phyloP scores from a whole-genome alignment of 2,797 vertebrate species.

The Takifugu rubripes region DNA sequence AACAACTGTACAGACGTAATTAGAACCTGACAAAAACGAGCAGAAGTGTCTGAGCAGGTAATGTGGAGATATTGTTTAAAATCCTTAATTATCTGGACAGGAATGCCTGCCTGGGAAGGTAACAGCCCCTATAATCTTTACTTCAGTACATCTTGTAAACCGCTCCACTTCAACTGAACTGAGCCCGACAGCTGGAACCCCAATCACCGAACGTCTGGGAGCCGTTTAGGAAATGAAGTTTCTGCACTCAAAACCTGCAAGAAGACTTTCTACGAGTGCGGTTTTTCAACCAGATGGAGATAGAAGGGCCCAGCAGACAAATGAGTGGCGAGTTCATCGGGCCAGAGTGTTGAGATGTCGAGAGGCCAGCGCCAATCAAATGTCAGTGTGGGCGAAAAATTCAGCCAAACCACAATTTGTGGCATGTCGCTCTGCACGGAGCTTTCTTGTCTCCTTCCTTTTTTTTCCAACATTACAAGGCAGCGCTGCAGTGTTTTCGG shows the following conservation, averaged over 20 bases:
- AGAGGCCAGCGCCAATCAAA: conserved; percentile 14
- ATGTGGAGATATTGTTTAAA: not conserved
- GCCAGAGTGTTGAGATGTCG: conserved; percentile 12
- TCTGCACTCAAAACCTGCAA: conserved; percentile 3
- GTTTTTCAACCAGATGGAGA: not conserved
- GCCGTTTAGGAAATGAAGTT: conserved; percentile 25
- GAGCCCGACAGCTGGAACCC: conserved; percentile 34
- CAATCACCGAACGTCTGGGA: conserved; percentile 27
- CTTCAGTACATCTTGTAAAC: conserved; percentile 13
- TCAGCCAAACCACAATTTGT: conserved; percentile 31
- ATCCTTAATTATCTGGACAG: conserved; percentile 5
- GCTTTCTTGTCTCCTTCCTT: not conserved
- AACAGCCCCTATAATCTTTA: not conserved
- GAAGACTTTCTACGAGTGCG: not conserved
- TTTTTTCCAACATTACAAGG: conserved; percentile 37
- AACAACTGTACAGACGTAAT: too few species aligned
- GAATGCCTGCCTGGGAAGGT: not conserved
- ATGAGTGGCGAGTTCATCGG: conserved; percentile 16
- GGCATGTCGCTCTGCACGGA: conserved; percentile 14
- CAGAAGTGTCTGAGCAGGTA: too few species aligned
- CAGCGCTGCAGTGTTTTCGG: conserved; percentile 29
- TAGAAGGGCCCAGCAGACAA: conserved; percentile 3
- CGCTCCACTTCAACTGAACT: conserved; percentile 14
- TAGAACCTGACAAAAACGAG: too few species aligned
- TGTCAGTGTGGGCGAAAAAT: conserved; percentile 16